These are phyloP conservation scores for Marcusenius ussheri DNA, from an alignment of 2,113 vertebrate genomes.

Conservation along the genomic window DNA sequence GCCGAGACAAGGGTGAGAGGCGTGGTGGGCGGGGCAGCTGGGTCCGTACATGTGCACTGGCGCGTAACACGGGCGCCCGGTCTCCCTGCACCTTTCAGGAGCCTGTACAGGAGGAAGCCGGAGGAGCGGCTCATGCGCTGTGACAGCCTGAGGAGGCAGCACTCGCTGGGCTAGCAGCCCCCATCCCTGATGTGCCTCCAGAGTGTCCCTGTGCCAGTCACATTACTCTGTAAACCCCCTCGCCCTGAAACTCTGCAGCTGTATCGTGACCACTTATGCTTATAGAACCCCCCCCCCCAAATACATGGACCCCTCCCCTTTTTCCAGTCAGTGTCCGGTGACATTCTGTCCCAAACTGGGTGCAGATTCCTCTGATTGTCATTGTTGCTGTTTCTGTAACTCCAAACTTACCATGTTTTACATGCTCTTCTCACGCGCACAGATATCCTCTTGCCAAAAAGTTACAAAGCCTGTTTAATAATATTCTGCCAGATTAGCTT, in stretches of 20 bases:
- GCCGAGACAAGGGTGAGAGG: slow-evolving; percentile 78
- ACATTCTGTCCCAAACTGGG: not conserved
- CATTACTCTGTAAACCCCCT: not conserved
- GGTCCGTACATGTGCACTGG: not conserved
- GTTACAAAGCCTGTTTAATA: not conserved
- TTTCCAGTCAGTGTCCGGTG: too few species aligned
- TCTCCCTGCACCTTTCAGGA: slow-evolving; percentile 42
- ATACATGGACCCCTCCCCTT: not conserved
- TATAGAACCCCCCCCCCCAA: not conserved
- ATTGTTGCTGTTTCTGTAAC: not conserved
- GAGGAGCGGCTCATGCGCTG: slow-evolving; percentile 53
- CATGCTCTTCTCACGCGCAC: not conserved
- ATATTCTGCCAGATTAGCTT: not conserved
- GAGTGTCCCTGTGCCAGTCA: not conserved
- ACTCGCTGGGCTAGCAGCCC: slow-evolving; percentile 51
- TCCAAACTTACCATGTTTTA: not conserved
- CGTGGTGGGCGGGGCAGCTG: not conserved
- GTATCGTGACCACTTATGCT: not conserved
- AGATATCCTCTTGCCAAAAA: not conserved
- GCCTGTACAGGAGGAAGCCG: slow-evolving; percentile 58
- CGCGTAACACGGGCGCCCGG: not conserved
- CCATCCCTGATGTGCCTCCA: not conserved
- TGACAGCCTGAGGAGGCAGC: slow-evolving; percentile 60
- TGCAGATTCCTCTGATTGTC: not conserved
- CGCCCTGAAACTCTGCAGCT: not conserved